Evolutionary conservation across 2,888 invertebrate species (phyloP).

Genomic region (Linyphia triangularis): DNA sequence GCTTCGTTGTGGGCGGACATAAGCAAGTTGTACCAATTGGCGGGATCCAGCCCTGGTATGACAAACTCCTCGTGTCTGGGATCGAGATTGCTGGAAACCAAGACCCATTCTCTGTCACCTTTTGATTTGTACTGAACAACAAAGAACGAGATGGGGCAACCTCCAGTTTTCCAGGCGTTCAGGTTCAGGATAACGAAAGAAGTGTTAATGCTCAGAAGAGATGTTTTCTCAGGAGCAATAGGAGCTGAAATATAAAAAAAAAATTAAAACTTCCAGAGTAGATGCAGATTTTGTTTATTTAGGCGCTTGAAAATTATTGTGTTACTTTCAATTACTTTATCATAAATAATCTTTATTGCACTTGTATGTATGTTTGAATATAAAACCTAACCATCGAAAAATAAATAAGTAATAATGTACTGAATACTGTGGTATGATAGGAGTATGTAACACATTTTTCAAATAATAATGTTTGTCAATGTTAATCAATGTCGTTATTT

Average conservation of each 20-base stretch:
- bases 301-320: too few species aligned
- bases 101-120: slow-evolving; percentile 74
- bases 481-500: too few species aligned
- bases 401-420: too few species aligned
- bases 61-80: slow-evolving; percentile 81
- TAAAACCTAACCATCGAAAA: too few species aligned
- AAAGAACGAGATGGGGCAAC: slow-evolving; percentile 79
- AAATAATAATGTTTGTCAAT: too few species aligned
- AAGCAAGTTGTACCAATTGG: slow-evolving; percentile 95
- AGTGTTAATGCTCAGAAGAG: slow-evolving; percentile 78
- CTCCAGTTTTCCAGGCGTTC: slow-evolving; percentile 79
- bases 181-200: slow-evolving; percentile 79
- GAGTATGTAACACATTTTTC: too few species aligned
- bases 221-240: slow-evolving; percentile 76
- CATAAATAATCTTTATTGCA: neutral
- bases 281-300: too few species aligned
- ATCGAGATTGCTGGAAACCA: slow-evolving; percentile 71
- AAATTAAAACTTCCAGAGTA: neutral
- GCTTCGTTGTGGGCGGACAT: slow-evolving; percentile 92
- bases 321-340: neutral
- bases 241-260: slow-evolving; percentile 78
- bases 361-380: too few species aligned
- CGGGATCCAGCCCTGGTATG: slow-evolving; percentile 92
- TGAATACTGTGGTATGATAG: too few species aligned
- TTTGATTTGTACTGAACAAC: slow-evolving; percentile 76